Percentiles rank a stretch among this genome's conserved stretches.
Evolutionary conservation across 1,140 invertebrate genomes (phyloP).

Genomic region (Thaumetopoea pityocampa): DNA sequence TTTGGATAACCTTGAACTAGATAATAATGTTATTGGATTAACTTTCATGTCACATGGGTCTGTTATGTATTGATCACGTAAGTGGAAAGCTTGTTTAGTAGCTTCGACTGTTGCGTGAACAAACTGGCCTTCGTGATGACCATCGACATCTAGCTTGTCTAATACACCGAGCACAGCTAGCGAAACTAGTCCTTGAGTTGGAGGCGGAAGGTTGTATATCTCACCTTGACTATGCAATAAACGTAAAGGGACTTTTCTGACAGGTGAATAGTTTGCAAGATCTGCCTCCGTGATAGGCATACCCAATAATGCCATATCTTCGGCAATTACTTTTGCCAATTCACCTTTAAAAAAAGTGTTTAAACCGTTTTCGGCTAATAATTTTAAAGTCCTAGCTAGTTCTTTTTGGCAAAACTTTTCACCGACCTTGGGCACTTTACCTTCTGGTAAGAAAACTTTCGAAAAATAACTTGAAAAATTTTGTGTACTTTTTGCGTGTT

Average conservation of each 20-base stretch:
- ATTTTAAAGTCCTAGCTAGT: slow-evolving; percentile 46
- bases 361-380: slow-evolving; percentile 44
- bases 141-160: slow-evolving; percentile 52
- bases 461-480: slow-evolving; percentile 34
- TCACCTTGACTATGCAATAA: slow-evolving; percentile 42
- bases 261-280: slow-evolving; percentile 47
- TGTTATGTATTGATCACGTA: slow-evolving; percentile 56
- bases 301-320: slow-evolving; percentile 48
- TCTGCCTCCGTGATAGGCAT: slow-evolving; percentile 59
- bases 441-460: slow-evolving; percentile 38
- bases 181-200: slow-evolving; percentile 59
- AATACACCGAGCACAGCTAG: slow-evolving; percentile 53
- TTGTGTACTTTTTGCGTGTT: slow-evolving; percentile 3
- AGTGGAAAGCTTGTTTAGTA: slow-evolving; percentile 55
- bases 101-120: slow-evolving; percentile 60
- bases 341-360: slow-evolving; percentile 59
- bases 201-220: slow-evolving; percentile 54
- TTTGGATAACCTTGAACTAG: slow-evolving; percentile 32
- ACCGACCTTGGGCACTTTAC: slow-evolving; percentile 33
- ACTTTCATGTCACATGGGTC: slow-evolving; percentile 56
- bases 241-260: slow-evolving; percentile 45
- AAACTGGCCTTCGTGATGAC: slow-evolving; percentile 56
- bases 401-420: slow-evolving; percentile 49
- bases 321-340: slow-evolving; percentile 46
- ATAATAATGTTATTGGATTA: slow-evolving; percentile 40